phyloP scores from a whole-genome alignment of 2,888 invertebrate genomes.

The Acrobasis suavella region DNA sequence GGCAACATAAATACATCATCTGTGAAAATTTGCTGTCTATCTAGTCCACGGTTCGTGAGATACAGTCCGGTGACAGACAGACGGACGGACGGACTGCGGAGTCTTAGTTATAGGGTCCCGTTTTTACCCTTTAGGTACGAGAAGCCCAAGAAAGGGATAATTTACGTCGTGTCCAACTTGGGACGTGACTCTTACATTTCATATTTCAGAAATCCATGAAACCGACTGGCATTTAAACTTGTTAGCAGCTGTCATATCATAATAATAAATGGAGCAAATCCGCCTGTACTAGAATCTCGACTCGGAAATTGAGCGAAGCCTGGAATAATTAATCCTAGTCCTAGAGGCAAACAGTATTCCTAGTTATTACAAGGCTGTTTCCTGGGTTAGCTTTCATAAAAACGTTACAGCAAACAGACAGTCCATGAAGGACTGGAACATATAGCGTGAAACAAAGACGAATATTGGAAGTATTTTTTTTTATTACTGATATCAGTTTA shows the following conservation, averaged over 20 bases:
- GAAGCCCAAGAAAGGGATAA: neutral
- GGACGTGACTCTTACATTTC: neutral
- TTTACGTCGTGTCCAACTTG: neutral
- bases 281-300: slow-evolving; percentile 9
- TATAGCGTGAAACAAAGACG: too few species aligned
- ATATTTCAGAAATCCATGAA: slow-evolving; percentile 10
- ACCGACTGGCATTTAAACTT: slow-evolving; percentile 14
- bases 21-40: too few species aligned
- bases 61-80: too few species aligned
- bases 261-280: slow-evolving; percentile 17
- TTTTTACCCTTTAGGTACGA: too few species aligned
- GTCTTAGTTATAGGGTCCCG: too few species aligned
- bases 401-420: too few species aligned
- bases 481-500: too few species aligned
- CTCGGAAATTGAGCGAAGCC: slow-evolving; percentile 12
- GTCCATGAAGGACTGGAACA: too few species aligned
- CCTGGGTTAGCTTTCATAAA: neutral
- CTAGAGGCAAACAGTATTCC: neutral
- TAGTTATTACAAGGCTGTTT: neutral
- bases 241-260: slow-evolving; percentile 13
- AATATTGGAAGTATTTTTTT: too few species aligned
- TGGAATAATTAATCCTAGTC: slow-evolving; percentile 14
- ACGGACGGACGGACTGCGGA: too few species aligned
- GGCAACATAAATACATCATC: too few species aligned
- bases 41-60: too few species aligned